phyloP scores from a whole-genome alignment of 2,797 vertebrate species.

The Peromyscus aztecus region DNA sequence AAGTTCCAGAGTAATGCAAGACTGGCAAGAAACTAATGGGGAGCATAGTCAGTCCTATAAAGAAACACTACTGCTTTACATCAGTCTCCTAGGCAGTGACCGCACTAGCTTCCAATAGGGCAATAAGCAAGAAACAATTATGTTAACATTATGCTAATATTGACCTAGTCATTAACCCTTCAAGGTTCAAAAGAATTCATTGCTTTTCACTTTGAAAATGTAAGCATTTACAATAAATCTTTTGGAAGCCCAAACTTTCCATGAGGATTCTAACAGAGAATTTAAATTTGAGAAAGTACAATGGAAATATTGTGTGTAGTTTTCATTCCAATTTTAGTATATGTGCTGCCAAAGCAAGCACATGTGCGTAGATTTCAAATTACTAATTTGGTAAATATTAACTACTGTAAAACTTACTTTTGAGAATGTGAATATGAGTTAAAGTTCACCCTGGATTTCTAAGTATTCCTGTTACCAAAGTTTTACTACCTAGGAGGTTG shows the following conservation, averaged over 20 bases:
- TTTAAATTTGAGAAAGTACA: constrained; percentile 39
- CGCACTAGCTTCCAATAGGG: constrained; percentile 17
- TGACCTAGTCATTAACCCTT: constrained; percentile 50
- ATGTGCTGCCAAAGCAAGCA: too few relatives aligned
- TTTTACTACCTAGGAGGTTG: constrained; percentile 32
- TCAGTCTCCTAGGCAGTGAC: constrained; percentile 7
- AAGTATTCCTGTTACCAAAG: constrained; percentile 10
- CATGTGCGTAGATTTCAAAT: constrained; percentile 14
- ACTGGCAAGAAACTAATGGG: constrained; percentile 30
- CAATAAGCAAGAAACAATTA: constrained; percentile 61
- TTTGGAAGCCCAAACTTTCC: constrained; percentile 28
- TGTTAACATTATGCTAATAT: constrained; percentile 47
- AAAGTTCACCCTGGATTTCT: constrained; percentile 49
- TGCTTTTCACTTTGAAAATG: constrained; percentile 69
- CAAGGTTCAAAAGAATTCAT: constrained; percentile 41
- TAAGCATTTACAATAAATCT: constrained; percentile 56
- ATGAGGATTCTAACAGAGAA: constrained; percentile 37
- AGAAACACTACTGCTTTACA: constrained; percentile 44
- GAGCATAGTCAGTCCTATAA: constrained; percentile 27
- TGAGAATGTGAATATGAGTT: constrained; percentile 31
- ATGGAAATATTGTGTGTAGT: neutral
- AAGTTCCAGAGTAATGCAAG: constrained; percentile 30
- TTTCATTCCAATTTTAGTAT: constrained; percentile 5
- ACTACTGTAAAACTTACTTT: constrained; percentile 27
- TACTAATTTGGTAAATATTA: constrained; percentile 56